Base-by-base conservation (phyloP, 2,113 vertebrate genomes). In the Strigops habroptila region DNA sequence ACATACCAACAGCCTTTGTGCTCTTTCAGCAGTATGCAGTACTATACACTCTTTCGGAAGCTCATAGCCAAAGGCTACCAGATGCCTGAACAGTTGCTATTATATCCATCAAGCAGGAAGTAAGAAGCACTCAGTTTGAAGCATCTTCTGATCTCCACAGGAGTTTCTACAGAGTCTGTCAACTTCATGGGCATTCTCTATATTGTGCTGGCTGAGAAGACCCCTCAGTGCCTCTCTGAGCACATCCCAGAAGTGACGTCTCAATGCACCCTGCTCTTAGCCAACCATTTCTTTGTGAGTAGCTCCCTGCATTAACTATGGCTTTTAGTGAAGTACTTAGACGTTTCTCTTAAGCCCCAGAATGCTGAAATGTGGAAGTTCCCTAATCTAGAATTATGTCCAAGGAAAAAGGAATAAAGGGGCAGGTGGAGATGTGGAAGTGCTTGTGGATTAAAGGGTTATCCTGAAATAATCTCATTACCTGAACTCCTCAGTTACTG, bases 41-140 rank as follows among this genome's bases (percentile, higher is more conserved):
- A 59, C 46, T 59, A 39, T 44, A 52, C 77, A 59, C 57, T 69
- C 67, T 80, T 91, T 76, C 57, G 81, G 95, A 96, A 85, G 67
- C 78, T 59, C 75, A 82, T 74, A 92, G 91, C 93, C 92, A 93
- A 93, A 85, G 95, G 95, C 93, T 91, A 93, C 67, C 53, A 92
- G 70, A 95, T 92, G 80, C 92, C 81, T 84, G 70, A 92, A 53
- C 74, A 91, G 78, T 76, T 92, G 69, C 88, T 78, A 84, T 95
- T 91, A 44, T 76, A 82, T 69, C 84, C 77, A 37, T 55, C 4
- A 53, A 84, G 76, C 49, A 82, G 57, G 68, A 69, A 75, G 59
- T 65, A 46, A 95, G 92, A 43, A 82, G 46, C 81, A 43, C 80
- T 82, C 92, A 30, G 73, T 92, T 94, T 92, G 86, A 96, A 93